Conservation (phyloP, 1,140 invertebrate species). For the Drosophila bocki region DNA sequence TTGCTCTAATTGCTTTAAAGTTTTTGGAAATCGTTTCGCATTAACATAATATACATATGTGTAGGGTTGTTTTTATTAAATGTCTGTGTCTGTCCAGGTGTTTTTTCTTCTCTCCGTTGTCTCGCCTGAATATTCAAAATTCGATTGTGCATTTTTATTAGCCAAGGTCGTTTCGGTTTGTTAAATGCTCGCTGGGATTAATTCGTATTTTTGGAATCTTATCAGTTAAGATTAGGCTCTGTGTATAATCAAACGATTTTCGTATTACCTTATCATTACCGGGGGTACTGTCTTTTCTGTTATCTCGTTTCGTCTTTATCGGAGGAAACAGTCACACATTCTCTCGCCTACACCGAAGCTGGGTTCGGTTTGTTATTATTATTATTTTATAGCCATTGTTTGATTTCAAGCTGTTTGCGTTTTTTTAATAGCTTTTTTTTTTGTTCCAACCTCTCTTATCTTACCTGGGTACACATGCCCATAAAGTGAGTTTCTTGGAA, state of each 20-base stretch:
- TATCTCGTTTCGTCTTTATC: slow-evolving; percentile 27
- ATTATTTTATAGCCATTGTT: slow-evolving; percentile 41
- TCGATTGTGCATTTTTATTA: slow-evolving; percentile 31
- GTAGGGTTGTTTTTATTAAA: slow-evolving; percentile 12
- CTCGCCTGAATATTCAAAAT: slow-evolving; percentile 17
- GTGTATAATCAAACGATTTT: slow-evolving; percentile 22
- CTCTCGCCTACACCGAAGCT: neutral
- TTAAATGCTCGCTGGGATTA: slow-evolving; percentile 8
- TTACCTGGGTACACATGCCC: neutral
- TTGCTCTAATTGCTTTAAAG: slow-evolving; percentile 23
- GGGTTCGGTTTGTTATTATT: slow-evolving; percentile 14
- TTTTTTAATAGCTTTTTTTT: slow-evolving; percentile 1
- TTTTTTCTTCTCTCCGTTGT: slow-evolving; percentile 6
- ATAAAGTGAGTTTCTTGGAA: slow-evolving; percentile 11
- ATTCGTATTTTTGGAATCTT: slow-evolving; percentile 15
- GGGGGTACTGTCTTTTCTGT: neutral
- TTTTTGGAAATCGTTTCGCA: slow-evolving; percentile 9
- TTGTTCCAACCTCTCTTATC: slow-evolving; percentile 16
- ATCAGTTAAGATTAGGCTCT: slow-evolving; percentile 3
- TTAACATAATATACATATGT: slow-evolving; percentile 22
- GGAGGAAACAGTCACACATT: slow-evolving; percentile 1
- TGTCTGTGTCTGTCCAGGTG: slow-evolving; percentile 10
- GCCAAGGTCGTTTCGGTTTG: slow-evolving; percentile 13
- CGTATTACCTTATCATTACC: slow-evolving; percentile 12
- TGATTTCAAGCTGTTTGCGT: slow-evolving; percentile 24